Evolutionary conservation across 2,113 vertebrate species (phyloP).

Genomic region (Pterophyllum scalare): DNA sequence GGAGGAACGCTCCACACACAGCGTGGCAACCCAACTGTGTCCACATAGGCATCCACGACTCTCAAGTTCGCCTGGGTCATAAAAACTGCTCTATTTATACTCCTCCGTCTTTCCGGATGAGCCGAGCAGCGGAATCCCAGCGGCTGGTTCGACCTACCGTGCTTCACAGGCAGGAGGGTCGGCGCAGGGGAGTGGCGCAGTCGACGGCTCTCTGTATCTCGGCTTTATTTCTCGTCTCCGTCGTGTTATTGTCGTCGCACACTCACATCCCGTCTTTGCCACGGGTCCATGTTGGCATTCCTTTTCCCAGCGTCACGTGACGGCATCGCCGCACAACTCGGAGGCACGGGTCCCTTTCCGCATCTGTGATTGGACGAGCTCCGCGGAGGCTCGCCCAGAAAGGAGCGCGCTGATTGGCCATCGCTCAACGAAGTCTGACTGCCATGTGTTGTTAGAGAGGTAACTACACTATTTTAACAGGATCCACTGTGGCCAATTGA

Average conservation of each 20-base stretch:
- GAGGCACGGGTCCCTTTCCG: slow-evolving; percentile 68
- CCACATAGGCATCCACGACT: slow-evolving; percentile 44
- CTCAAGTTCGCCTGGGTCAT: slow-evolving; percentile 68
- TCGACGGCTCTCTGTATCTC: neutral
- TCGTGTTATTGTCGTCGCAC: slow-evolving; percentile 70
- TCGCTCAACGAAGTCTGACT: slow-evolving; percentile 47
- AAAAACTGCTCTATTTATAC: slow-evolving; percentile 46
- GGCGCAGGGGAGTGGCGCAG: neutral
- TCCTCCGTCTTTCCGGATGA: neutral
- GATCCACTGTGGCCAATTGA: neutral
- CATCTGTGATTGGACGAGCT: slow-evolving; percentile 65
- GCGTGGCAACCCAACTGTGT: slow-evolving; percentile 6
- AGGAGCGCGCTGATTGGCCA: slow-evolving; percentile 71
- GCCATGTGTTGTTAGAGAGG: slow-evolving; percentile 67
- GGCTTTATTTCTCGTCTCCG: slow-evolving; percentile 12
- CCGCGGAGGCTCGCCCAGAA: slow-evolving; percentile 81
- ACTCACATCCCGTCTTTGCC: slow-evolving; percentile 77
- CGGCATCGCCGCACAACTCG: slow-evolving; percentile 72
- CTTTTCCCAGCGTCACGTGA: slow-evolving; percentile 82
- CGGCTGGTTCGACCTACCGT: slow-evolving; percentile 55
- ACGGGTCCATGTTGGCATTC: slow-evolving; percentile 87
- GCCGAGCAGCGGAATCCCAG: neutral
- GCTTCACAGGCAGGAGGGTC: neutral
- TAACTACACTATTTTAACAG: neutral
- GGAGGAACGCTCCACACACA: neutral